Evolutionary conservation across 1,140 invertebrate genomes (phyloP).

Genomic region (Saxidomus purpurata): DNA sequence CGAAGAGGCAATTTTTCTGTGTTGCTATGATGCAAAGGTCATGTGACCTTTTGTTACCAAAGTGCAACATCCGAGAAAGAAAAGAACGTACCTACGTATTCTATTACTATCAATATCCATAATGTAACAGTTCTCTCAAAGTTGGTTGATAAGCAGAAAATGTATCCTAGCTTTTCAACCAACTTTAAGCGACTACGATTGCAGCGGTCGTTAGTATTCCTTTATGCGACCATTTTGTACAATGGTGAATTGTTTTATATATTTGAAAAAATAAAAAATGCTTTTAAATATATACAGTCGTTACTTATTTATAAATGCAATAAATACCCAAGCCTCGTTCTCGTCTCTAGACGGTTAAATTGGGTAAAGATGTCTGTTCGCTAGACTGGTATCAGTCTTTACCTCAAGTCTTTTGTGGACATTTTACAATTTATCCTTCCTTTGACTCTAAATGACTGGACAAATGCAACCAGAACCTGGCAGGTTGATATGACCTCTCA

Average conservation of each 20-base stretch:
- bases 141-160: not conserved
- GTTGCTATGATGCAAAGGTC: constrained; percentile 6
- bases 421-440: too few species aligned
- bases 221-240: constrained; percentile 5
- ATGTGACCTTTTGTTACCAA: not conserved
- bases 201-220: not conserved
- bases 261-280: constrained; percentile 35
- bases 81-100: not conserved
- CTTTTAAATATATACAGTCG: not conserved
- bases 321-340: too few species aligned
- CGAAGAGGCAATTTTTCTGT: constrained; percentile 20
- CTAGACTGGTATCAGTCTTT: too few species aligned
- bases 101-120: not conserved
- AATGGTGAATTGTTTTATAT: constrained; percentile 1
- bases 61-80: not conserved
- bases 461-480: too few species aligned
- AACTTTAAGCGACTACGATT: not conserved
- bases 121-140: not conserved
- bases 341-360: too few species aligned
- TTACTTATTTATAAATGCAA: too few species aligned
- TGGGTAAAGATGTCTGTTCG: too few species aligned
- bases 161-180: not conserved
- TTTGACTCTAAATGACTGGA: too few species aligned
- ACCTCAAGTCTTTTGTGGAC: too few species aligned
- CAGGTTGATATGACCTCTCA: too few species aligned